Evolutionary conservation across 2,797 vertebrate species (phyloP), one percentile per base, ranked within the genome.

Genomic region (Myotis myotis): DNA sequence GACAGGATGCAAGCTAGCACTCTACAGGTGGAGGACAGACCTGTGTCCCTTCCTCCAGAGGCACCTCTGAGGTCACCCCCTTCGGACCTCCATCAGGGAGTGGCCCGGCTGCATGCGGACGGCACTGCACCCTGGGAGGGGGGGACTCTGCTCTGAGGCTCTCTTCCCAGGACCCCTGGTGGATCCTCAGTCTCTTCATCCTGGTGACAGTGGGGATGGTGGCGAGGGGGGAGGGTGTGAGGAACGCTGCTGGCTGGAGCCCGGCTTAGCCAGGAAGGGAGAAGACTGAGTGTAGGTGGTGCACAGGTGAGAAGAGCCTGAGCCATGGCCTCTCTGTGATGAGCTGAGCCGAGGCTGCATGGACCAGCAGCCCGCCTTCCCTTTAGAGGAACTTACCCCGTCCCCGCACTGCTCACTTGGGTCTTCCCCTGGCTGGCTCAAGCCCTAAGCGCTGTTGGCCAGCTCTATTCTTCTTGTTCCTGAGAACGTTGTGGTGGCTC

Each of bases 401-500:
- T 2, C 2, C 33, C 41, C 0, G 0, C 11, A 8, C 15, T 16
- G 68, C 79, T 71, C 22, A 0, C 38, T 81, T 38, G 5, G 0
- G 19, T 8, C 51, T 80, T 20, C 49, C 47, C 55, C 57, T 55
- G 33, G 33, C 57, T 20, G 33, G 74, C 57, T 60, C 60, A n/a
- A n/a, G 71, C 30, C n/a, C 16, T 30, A 41, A 13, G 60, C 72
- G 88, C 49, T 80, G 6, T 62, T 91, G 78, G 72, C 84, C 83
- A 60, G 41, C 70, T 60, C 28, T 49, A 1, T 79, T 82, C 89
- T 91, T 95, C 87, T 71, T 0, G 15, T 70, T 64, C 85, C 83
- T 94, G 87, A 96, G 96, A 96, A 97, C 92, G 82, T 88, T 84
- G 53, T 33, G 10, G 25, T 79, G 57, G 30, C 38, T 66, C 36